Conservation (phyloP, 2,113 vertebrate genomes). For the Lophotis ruficrista region DNA sequence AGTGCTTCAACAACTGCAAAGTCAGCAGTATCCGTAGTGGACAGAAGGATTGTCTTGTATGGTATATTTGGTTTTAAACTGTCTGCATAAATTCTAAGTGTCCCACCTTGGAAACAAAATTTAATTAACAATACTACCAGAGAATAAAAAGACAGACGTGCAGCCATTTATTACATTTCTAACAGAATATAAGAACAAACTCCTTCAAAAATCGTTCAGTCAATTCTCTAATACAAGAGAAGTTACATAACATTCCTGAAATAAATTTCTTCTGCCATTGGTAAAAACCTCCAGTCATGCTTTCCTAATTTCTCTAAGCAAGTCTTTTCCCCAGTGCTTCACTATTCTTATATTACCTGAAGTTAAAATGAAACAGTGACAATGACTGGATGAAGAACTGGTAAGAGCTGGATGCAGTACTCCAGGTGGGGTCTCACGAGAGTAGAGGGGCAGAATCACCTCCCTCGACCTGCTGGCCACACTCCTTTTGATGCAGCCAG, state of each 20-base stretch:
- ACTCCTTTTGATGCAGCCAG: no score
- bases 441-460: no score
- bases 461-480: no score
- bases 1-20: constrained; percentile 95
- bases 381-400: neutral
- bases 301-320: neutral
- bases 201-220: neutral
- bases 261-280: neutral
- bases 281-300: neutral
- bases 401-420: no score
- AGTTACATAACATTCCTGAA: neutral
- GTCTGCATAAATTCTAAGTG: constrained; percentile 94
- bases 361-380: neutral
- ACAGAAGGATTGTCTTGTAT: constrained; percentile 96
- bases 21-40: constrained; percentile 92
- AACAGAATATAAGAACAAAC: neutral
- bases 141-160: neutral
- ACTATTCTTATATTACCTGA: neutral
- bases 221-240: neutral
- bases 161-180: neutral
- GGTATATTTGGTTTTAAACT: constrained; percentile 98
- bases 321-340: neutral
- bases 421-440: no score
- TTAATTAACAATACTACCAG: neutral
- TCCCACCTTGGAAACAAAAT: constrained; percentile 84